Base-by-base conservation (phyloP, 2,888 invertebrate species). In the Subacronicta megacephala region DNA sequence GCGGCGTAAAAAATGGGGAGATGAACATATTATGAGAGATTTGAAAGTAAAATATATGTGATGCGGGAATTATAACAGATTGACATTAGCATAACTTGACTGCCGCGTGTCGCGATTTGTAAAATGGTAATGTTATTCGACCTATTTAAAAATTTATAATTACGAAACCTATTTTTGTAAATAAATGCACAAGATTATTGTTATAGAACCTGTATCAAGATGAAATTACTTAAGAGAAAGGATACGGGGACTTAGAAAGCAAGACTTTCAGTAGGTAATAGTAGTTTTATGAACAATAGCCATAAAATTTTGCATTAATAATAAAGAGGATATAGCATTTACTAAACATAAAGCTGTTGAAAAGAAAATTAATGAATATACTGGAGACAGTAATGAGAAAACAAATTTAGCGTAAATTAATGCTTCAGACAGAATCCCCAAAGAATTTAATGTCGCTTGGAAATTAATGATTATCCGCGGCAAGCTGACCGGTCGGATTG, bases 381-480 rank as follows among this genome's bases (percentile, higher is more conserved):
- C 45, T 49, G 37, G 49, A 50, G 51, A 61, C 44, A 49, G 50
- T 75, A 59, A 75, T 61, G 72, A 75, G 63, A 57, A 63, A 77
- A 67, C 58, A 71, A 67, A 67, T 77, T 75, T 66, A 74, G 66
- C 72, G 67, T 62, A 44, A 41, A 35, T 68, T 49, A 72, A 62
- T 55, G 52, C 62, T 72, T 50, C 57, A 52, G 41, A 61, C 54
- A 62, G 50, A 60, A 74, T 52, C 61, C 43, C 74, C 41, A 57
- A 74, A 74, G 77, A 73, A 77, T 74, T 59, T 51, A 43, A 52
- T 58, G 68, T 75, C 68, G 64, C 75, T 60, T 58, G 49, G 69
- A 75, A 62, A 75, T 75, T 65, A 75, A 77, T 77, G 75, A 75
- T 75, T 65, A 77, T 77, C 58, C 65, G 49, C 57, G 45, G 31